Evolutionary conservation across 2,113 vertebrate genomes (phyloP).

Genomic region (Myocastor coypus): DNA sequence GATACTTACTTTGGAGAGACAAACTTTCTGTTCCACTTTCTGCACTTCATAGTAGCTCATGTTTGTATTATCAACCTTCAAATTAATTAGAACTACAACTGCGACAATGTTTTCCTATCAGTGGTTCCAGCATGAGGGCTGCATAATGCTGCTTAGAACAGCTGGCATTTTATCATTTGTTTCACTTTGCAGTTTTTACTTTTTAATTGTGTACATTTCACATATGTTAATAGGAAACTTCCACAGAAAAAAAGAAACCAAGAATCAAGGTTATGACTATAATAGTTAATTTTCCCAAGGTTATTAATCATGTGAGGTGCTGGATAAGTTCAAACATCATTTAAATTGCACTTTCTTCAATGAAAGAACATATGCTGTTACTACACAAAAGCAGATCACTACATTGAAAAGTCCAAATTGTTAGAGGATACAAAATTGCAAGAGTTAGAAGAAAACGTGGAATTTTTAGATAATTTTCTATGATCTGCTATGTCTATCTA

Average conservation of each 20-base stretch:
- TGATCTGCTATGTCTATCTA: background rate
- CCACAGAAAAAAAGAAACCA: constrained; percentile 34
- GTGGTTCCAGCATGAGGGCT: constrained; percentile 1
- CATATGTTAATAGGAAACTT: constrained; percentile 42
- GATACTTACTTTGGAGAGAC: background rate
- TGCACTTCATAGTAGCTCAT: background rate
- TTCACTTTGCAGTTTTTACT: constrained; percentile 70
- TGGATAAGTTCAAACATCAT: background rate
- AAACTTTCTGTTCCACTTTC: background rate
- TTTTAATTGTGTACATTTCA: constrained; percentile 64
- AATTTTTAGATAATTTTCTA: background rate
- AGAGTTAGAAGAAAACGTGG: background rate
- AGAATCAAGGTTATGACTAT: constrained; percentile 33
- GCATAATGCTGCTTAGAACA: constrained; percentile 63
- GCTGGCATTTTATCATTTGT: constrained; percentile 74
- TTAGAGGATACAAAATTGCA: background rate
- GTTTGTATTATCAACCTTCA: constrained; percentile 27
- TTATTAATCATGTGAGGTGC: background rate
- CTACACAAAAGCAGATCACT: background rate
- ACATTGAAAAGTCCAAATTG: background rate
- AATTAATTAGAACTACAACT: constrained; percentile 73
- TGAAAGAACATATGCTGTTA: background rate
- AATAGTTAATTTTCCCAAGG: constrained; percentile 34
- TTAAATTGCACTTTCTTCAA: background rate
- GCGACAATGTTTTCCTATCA: constrained; percentile 3